Conservation (phyloP, 92 coral and sea anemone genomes). For the Muricea muricata region DNA sequence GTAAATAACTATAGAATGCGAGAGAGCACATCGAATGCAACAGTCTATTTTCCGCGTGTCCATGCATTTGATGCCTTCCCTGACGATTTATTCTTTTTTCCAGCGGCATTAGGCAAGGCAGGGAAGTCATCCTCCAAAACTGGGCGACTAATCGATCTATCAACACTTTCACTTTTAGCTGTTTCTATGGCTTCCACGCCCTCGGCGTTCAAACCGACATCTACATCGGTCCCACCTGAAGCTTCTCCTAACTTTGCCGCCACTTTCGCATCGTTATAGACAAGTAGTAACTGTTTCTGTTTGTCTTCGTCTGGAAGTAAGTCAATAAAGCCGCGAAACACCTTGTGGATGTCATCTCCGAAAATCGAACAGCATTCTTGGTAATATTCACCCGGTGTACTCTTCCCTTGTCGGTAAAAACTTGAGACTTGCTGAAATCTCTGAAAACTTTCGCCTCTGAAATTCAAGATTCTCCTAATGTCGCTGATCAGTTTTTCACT, state of each 20-base stretch:
- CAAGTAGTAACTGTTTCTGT: conserved; percentile 71
- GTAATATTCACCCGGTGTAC: conserved; percentile 79
- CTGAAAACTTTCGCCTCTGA: conserved; percentile 74
- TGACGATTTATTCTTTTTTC: background rate
- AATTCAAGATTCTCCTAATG: conserved; percentile 64
- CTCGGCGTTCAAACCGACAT: background rate
- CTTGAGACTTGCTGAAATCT: conserved; percentile 86
- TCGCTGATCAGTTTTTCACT: conserved; percentile 79
- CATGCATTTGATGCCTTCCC: background rate
- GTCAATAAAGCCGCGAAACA: conserved; percentile 83
- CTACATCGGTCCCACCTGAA: background rate
- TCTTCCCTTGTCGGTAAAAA: conserved; percentile 75
- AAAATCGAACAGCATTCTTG: conserved; percentile 73
- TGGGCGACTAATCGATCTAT: background rate
- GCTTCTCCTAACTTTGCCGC: conserved; percentile 42
- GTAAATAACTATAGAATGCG: too few species aligned
- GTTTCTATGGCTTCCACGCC: background rate
- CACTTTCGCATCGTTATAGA: conserved; percentile 81
- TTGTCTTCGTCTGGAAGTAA: conserved; percentile 83
- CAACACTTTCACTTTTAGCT: background rate
- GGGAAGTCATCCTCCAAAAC: conserved; percentile 10
- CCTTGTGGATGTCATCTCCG: conserved; percentile 67
- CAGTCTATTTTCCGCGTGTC: conserved; percentile 11
- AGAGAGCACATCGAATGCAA: background rate
- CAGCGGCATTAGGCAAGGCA: conserved; percentile 13